Conservation (phyloP, 2,113 vertebrate species). For the Podocnemis expansa region DNA sequence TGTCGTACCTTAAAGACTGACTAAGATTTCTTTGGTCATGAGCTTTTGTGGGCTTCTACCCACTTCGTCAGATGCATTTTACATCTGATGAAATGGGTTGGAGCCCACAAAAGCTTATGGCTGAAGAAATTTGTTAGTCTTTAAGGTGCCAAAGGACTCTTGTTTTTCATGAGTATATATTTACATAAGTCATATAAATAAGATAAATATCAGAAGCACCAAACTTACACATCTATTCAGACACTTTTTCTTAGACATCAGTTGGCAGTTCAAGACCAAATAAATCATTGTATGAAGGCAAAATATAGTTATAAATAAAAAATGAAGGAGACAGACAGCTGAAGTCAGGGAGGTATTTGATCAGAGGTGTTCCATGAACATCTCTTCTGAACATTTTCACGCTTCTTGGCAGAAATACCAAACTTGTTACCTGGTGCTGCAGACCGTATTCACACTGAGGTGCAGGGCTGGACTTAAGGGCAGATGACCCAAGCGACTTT, state of each 20-base stretch:
- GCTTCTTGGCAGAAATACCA: neutral
- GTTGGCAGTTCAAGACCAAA: neutral
- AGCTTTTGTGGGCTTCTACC: too few relatives aligned
- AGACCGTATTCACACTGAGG: neutral
- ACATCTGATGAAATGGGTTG: too few relatives aligned
- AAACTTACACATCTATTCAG: neutral
- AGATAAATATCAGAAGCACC: neutral
- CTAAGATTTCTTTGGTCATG: too few relatives aligned
- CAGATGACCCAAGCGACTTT: too few relatives aligned
- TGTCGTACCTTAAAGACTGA: too few relatives aligned
- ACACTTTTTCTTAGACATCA: neutral
- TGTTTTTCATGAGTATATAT: neutral
- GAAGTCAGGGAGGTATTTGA: constrained; percentile 6
- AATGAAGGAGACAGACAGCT: neutral
- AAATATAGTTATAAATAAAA: neutral
- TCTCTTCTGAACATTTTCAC: neutral
- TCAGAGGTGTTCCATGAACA: neutral
- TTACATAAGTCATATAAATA: neutral
- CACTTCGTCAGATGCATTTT: too few relatives aligned
- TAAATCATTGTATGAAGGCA: neutral
- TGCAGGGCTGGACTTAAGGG: too few relatives aligned
- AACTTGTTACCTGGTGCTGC: neutral
- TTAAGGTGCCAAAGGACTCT: too few relatives aligned
- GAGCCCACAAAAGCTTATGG: too few relatives aligned
- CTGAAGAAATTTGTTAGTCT: too few relatives aligned